A percentile compares a stretch with the other conserved stretches of the same genome.
Evolutionary conservation across 1,140 invertebrate species (phyloP).

Genomic region (Chelonus insularis): DNA sequence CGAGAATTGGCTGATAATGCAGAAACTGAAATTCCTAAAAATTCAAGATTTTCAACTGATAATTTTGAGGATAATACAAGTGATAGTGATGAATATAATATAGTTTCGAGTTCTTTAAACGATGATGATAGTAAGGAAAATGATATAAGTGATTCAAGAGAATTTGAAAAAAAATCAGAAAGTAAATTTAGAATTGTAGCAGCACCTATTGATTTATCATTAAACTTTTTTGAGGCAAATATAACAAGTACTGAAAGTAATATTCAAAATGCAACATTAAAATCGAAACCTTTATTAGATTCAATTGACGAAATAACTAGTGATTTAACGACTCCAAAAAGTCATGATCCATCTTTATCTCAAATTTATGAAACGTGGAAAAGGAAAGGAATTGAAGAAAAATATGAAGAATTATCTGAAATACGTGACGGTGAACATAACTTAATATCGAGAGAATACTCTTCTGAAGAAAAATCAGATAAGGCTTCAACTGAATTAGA

Average conservation of each 20-base stretch:
- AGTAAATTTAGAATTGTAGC: background rate
- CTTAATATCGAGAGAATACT: no score
- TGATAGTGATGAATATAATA: background rate
- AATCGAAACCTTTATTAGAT: no score
- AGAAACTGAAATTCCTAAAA: slow-evolving; percentile 28
- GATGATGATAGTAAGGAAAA: slow-evolving; percentile 13
- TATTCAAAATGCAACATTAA: no score
- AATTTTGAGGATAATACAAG: background rate
- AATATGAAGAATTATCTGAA: background rate
- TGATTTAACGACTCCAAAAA: no score
- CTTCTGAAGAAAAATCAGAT: background rate
- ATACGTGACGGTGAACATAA: background rate
- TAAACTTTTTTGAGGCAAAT: no score
- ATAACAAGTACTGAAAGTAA: no score
- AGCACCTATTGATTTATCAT: no score
- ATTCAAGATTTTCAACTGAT: slow-evolving; percentile 7
- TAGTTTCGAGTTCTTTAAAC: background rate
- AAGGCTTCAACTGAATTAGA: background rate
- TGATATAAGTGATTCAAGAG: background rate
- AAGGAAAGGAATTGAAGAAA: background rate
- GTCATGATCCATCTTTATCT: background rate
- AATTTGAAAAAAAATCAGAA: background rate
- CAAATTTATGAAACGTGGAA: slow-evolving; percentile 10
- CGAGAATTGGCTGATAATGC: slow-evolving; percentile 36
- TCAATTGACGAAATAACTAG: no score